Conservation (phyloP, 2,888 invertebrate species). For the Xestobium rufovillosum region DNA sequence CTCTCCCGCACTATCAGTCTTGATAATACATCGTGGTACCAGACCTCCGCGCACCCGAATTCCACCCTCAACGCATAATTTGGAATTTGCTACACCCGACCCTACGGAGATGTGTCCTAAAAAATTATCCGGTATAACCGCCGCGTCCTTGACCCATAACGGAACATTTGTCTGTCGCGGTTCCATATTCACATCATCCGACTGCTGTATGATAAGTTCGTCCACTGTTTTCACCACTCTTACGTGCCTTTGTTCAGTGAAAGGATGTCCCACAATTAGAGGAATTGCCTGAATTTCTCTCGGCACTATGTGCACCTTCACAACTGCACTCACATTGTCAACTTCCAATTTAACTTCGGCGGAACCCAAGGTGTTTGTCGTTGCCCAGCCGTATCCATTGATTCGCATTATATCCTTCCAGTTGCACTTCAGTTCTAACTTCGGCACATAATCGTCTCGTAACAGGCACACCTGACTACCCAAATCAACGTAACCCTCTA, state of each 20-base stretch:
- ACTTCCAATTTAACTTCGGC: not conserved
- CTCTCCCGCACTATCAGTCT: too few species aligned
- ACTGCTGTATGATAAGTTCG: not conserved
- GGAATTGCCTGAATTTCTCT: not conserved
- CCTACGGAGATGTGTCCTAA: not conserved
- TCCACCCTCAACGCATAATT: not conserved
- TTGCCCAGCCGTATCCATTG: not conserved
- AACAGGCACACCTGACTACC: not conserved
- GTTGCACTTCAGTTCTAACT: not conserved
- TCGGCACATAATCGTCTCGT: too few species aligned
- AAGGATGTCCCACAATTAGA: not conserved
- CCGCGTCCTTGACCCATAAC: too few species aligned
- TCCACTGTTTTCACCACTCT: not conserved
- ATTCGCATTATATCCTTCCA: not conserved
- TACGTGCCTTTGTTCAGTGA: not conserved
- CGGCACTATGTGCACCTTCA: not conserved
- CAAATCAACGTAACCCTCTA: conserved; percentile 1
- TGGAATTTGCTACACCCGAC: not conserved
- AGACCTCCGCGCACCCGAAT: not conserved
- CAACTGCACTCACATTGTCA: not conserved
- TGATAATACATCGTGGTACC: too few species aligned
- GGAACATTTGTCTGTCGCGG: too few species aligned
- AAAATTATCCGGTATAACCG: too few species aligned
- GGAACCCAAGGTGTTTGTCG: not conserved
- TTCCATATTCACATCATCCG: too few species aligned